A percentile compares a stretch with the other conserved stretches of the same genome.
phyloP scores from a whole-genome alignment of 2,797 vertebrate genomes.

The Sebastiscus tertius region DNA sequence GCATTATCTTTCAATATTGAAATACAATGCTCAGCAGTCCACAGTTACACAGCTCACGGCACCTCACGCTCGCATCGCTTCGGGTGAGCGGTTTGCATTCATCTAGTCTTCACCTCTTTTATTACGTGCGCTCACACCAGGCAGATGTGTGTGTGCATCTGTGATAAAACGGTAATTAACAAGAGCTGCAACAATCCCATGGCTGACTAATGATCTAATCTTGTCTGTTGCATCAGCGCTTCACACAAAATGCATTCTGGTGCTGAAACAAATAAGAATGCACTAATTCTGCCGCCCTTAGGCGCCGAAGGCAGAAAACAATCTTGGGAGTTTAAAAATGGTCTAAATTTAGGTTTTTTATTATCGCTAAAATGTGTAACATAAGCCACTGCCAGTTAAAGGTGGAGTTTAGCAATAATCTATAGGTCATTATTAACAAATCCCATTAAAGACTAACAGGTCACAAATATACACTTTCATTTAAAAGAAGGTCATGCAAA shows the following conservation, averaged over 20 bases:
- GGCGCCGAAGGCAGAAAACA: constrained; percentile 11
- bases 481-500: not conserved
- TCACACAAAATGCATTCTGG: constrained; percentile 16
- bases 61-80: constrained; percentile 15
- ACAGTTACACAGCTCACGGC: constrained; percentile 24
- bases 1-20: constrained; percentile 35
- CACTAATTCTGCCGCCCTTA: constrained; percentile 8
- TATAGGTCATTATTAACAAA: not conserved
- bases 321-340: not conserved
- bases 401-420: not conserved
- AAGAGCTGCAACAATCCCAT: constrained; percentile 44
- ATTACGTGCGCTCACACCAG: constrained; percentile 23
- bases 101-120: constrained; percentile 51
- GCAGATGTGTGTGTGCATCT: not conserved
- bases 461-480: not conserved
- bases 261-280: constrained; percentile 33
- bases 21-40: constrained; percentile 19
- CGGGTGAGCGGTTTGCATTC: constrained; percentile 43
- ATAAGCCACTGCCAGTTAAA: not conserved
- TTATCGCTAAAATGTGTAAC: not conserved
- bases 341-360: not conserved
- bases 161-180: constrained; percentile 63
- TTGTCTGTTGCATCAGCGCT: constrained; percentile 35
- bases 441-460: not conserved
- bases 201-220: constrained; percentile 65